These are phyloP conservation scores for Datnioides undecimradiatus DNA, from an alignment of 2,113 vertebrate species.

Conservation along the genomic window DNA sequence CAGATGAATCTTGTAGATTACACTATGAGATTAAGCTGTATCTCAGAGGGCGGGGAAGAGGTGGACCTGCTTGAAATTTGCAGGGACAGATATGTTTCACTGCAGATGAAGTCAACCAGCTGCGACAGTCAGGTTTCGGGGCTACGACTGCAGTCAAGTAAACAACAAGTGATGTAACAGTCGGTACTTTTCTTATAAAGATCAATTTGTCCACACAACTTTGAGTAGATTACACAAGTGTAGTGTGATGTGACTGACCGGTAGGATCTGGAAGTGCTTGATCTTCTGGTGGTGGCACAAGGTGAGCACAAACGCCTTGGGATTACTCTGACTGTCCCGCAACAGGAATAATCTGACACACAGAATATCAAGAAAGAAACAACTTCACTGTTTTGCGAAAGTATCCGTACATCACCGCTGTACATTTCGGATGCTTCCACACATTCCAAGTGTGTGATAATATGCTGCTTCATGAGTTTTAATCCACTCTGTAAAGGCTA, in stretches of 20 bases:
- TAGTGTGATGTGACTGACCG: slow-evolving; percentile 85
- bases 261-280: slow-evolving; percentile 98
- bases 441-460: no score
- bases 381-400: not conserved
- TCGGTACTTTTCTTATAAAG: not conserved
- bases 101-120: not conserved
- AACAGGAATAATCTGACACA: slow-evolving; percentile 92
- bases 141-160: not conserved
- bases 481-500: slow-evolving; percentile 17
- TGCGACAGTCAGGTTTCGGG: not conserved
- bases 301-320: slow-evolving; percentile 98
- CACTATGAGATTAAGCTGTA: not conserved
- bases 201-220: not conserved
- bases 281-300: slow-evolving; percentile 99
- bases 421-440: slow-evolving; percentile 6
- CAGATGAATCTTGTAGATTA: not conserved
- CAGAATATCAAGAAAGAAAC: not conserved
- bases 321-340: slow-evolving; percentile 98
- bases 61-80: no score
- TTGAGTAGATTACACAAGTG: not conserved
- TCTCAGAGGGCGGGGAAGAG: no score
- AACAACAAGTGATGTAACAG: not conserved
- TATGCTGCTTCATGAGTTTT: not conserved
- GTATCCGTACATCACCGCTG: not conserved
- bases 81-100: not conserved